Evolutionary conservation across 64 coral and sea anemone genomes (phyloP).

Genomic region (Acropora yongei): DNA sequence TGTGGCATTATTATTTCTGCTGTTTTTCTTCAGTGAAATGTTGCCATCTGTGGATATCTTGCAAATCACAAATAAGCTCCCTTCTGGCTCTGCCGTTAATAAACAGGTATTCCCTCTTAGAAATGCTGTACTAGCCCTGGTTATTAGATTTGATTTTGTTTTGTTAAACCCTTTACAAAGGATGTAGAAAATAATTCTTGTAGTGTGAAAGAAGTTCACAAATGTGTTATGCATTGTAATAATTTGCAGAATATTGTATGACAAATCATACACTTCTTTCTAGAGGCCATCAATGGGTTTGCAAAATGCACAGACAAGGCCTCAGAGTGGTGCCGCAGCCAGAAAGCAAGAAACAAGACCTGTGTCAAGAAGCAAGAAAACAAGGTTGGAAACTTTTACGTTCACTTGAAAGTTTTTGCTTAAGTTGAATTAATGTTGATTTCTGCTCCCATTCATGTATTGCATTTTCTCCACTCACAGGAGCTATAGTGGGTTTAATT

Average conservation of each 20-base stretch:
- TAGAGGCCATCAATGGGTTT: not conserved
- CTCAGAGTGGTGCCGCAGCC: not conserved
- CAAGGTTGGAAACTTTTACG: not conserved
- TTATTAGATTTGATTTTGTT: too few relatives aligned
- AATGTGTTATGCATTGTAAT: too few relatives aligned
- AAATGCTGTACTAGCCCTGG: too few relatives aligned
- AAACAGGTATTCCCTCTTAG: slow-evolving; percentile 30
- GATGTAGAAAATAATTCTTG: too few relatives aligned
- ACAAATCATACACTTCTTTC: too few relatives aligned
- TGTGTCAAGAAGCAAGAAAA: slow-evolving; percentile 45
- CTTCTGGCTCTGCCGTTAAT: not conserved
- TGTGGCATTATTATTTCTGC: not conserved
- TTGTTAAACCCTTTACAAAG: too few relatives aligned
- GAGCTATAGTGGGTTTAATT: too few relatives aligned
- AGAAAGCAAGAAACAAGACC: slow-evolving; percentile 30
- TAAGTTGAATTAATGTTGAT: too few relatives aligned
- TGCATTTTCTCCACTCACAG: too few relatives aligned
- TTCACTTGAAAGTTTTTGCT: not conserved
- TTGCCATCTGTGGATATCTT: slow-evolving; percentile 36
- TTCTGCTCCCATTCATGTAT: too few relatives aligned
- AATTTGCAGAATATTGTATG: too few relatives aligned
- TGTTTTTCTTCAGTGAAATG: slow-evolving; percentile 44
- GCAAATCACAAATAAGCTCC: not conserved
- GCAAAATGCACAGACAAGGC: not conserved
- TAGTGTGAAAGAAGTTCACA: too few relatives aligned